Conservation (phyloP, 53 echinoderm and acorn worm species). For the Mesocentrotus franciscanus region DNA sequence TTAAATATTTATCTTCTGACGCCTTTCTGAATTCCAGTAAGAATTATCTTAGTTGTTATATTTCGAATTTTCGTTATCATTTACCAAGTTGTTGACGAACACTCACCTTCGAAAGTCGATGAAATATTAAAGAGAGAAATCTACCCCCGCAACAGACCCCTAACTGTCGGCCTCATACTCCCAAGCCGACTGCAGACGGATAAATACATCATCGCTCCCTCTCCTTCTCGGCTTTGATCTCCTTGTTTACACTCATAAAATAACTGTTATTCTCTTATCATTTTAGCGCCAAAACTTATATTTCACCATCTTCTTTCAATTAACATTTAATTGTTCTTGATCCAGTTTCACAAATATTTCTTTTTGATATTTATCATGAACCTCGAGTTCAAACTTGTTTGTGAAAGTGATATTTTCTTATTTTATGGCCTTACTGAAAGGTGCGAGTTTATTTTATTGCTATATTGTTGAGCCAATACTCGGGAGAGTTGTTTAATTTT, state of each 20-base stretch:
- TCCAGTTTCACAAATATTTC: conserved; percentile 17
- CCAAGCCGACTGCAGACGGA: not conserved
- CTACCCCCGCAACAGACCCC: conserved; percentile 9
- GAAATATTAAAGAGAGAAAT: conserved; percentile 19
- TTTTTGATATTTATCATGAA: not conserved
- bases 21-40: not conserved
- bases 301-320: conserved; percentile 42
- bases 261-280: conserved; percentile 27
- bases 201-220: conserved; percentile 16
- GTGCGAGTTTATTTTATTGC: conserved; percentile 39
- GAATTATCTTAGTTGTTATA: not conserved
- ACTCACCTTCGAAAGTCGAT: not conserved
- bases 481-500: not conserved
- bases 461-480: conserved; percentile 12
- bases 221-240: not conserved
- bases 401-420: conserved; percentile 13
- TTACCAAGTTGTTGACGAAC: conserved; percentile 11
- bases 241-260: conserved; percentile 45
- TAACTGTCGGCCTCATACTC: not conserved
- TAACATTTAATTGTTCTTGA: conserved; percentile 49
- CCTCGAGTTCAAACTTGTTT: conserved; percentile 36
- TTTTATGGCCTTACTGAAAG: conserved; percentile 41
- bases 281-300: conserved; percentile 33
- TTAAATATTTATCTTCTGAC: not conserved
- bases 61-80: not conserved